Evolutionary conservation across 2,888 invertebrate genomes (phyloP), one percentile per base, ranked within the genome.

Genomic region (Blastobasis lacticolella): DNA sequence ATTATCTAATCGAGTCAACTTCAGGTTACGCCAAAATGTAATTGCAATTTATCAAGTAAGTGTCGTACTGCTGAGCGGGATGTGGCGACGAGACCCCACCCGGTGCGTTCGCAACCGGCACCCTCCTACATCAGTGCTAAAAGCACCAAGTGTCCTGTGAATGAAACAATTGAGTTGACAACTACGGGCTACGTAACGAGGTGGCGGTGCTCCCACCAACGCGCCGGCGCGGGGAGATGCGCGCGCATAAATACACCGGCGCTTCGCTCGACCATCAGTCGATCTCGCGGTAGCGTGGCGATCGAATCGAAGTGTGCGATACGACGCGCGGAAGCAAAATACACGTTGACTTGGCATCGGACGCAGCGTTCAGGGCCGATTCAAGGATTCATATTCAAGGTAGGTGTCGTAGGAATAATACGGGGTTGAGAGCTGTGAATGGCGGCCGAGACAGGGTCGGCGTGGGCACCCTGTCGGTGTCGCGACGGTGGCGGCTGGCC

Each of bases 181-280:
- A 41, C 6, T 6, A 3, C 9, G 37, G 47, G 43, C 42, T 42
- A 42, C 43, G 47, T 37, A 44, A 36, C 37, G 9, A 48, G 45
- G 64, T 63, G 58, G 58, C 56, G 55, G 58, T 58, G 65, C 78
- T 76, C 81, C 81, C 82, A 71, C 78, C 81, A 77, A 75, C 10
- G 61, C 84, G 81, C 81, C 81, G 46, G 74, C 81, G 82, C 77
- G 75, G 58, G 58, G 73, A 70, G 76, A 75, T 82, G 86, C 86
- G 86, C 81, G 81, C 86, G 83, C 83, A 85, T 86, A 86, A 71
- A 87, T 81, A 71, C 77, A 70, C 71, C 71, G 63, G 60, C 79
- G 62, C 75, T 68, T 61, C 68, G 72, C 61, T 63, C 70, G 69
- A 71, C 62, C 69, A 73, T 67, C 84, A 87, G 86, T 87, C 83